A percentile compares a stretch with the other conserved stretches of the same genome.
These are phyloP conservation scores for Cydia splendana DNA, from an alignment of 1,140 invertebrate species.

Conservation along the genomic window DNA sequence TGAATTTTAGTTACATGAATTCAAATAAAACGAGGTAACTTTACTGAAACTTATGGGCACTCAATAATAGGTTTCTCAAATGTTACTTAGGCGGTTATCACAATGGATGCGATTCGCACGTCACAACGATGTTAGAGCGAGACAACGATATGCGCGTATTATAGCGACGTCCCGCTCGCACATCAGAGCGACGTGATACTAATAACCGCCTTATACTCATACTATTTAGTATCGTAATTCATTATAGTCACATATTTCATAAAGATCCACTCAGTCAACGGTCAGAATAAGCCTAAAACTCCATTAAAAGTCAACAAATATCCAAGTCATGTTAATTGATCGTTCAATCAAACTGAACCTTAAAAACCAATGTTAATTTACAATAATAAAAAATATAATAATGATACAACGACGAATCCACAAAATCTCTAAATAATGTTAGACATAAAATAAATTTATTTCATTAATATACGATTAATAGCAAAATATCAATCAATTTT, in stretches of 20 bases:
- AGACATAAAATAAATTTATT: constrained; percentile 62
- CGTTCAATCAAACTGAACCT: constrained; percentile 40
- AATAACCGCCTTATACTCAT: neutral
- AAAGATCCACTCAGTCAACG: constrained; percentile 17
- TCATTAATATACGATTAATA: constrained; percentile 60
- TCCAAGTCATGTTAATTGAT: constrained; percentile 20
- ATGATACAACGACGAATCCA: constrained; percentile 64
- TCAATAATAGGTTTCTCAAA: neutral
- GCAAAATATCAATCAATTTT: constrained; percentile 74
- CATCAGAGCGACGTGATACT: no score
- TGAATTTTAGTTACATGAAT: neutral
- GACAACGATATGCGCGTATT: no score
- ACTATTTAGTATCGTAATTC: neutral
- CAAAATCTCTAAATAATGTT: constrained; percentile 55
- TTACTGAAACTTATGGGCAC: neutral
- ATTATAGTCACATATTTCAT: neutral
- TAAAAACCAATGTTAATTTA: constrained; percentile 60
- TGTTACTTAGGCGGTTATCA: no score
- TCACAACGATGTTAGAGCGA: no score
- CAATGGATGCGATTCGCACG: no score
- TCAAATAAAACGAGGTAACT: neutral
- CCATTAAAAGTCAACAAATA: constrained; percentile 20
- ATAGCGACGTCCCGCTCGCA: no score
- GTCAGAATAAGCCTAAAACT: constrained; percentile 15
- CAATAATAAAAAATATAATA: constrained; percentile 57